A percentile compares a stretch with the other conserved stretches of the same genome.
phyloP scores from a whole-genome alignment of 2,113 vertebrate species.

The Microcebus jonahi region DNA sequence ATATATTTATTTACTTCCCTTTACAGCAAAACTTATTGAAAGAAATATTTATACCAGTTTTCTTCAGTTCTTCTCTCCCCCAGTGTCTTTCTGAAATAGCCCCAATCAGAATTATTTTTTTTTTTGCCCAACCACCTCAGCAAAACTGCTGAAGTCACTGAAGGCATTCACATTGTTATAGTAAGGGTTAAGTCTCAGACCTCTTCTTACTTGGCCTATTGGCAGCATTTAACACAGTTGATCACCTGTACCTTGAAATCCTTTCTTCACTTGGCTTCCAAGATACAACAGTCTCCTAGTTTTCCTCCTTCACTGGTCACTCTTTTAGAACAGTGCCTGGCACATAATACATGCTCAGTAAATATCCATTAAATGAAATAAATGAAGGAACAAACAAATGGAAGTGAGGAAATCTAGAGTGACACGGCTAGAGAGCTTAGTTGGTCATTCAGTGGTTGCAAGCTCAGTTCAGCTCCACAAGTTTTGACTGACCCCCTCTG shows the following conservation, averaged over 20 bases:
- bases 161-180: neutral
- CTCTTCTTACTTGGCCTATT: neutral
- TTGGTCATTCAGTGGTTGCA: neutral
- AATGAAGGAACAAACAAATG: neutral
- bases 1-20: conserved; percentile 69
- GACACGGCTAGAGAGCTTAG: neutral
- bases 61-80: neutral
- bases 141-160: conserved; percentile 34
- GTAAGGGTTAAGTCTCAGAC: neutral
- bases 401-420: neutral
- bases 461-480: neutral
- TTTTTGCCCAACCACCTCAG: conserved; percentile 18
- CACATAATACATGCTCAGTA: neutral
- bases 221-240: conserved; percentile 23
- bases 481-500: neutral
- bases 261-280: conserved; percentile 51
- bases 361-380: neutral
- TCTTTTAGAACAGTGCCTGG: conserved; percentile 42
- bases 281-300: neutral
- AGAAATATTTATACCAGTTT: neutral
- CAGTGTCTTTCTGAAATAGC: conserved; percentile 48
- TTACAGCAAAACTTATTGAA: conserved; percentile 50
- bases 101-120: neutral
- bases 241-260: neutral
- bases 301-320: neutral